Conservation (phyloP, 2,113 vertebrate genomes). For the Seriola rivoliana region DNA sequence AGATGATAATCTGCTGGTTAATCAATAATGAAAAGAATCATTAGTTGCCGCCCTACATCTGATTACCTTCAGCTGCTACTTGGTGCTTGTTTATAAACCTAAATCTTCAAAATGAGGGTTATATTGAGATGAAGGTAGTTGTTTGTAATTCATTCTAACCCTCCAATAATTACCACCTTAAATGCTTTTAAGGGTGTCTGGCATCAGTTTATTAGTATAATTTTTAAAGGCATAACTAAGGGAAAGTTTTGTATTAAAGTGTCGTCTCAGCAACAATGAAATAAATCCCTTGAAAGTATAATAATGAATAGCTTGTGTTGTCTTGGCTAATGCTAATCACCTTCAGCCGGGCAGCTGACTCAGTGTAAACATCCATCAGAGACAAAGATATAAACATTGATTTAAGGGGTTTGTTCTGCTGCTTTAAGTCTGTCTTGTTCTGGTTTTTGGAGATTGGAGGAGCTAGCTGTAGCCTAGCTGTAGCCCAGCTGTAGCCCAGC, state of each 20-base stretch:
- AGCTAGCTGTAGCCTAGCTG: not conserved
- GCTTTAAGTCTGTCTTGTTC: not conserved
- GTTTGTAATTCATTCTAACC: no score
- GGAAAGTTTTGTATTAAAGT: not conserved
- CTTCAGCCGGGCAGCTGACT: not conserved
- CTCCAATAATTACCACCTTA: no score
- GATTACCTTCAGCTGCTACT: no score
- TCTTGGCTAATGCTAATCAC: not conserved
- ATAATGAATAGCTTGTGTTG: not conserved
- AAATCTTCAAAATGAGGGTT: not conserved
- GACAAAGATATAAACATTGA: not conserved
- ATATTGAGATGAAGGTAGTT: not conserved
- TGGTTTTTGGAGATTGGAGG: not conserved
- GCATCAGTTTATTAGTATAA: no score
- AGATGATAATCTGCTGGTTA: not conserved
- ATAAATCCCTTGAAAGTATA: no score
- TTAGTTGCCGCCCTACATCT: no score
- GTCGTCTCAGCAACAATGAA: no score
- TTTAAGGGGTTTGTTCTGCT: not conserved
- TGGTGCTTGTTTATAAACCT: not conserved
- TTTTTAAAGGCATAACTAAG: no score
- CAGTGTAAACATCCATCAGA: not conserved
- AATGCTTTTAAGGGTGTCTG: no score
- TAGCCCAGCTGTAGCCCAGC: not conserved
- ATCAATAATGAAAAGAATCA: not conserved